Percentiles rank a stretch among this genome's conserved stretches.
Evolutionary conservation across 2,797 vertebrate genomes (phyloP).

Genomic region (Limnodromus scolopaceus): DNA sequence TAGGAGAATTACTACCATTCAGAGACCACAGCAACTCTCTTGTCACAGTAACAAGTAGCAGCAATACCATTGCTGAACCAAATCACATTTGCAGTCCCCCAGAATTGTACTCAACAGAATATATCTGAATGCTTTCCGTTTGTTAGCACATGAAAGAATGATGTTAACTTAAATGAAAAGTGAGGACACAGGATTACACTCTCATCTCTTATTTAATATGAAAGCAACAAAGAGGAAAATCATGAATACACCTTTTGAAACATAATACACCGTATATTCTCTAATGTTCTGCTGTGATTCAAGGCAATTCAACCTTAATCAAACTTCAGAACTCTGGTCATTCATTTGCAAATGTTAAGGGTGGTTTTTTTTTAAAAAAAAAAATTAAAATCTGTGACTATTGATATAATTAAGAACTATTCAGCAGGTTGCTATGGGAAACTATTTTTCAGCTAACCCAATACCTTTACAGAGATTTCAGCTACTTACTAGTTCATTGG

Average conservation of each 20-base stretch:
- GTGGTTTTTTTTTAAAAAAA: not conserved
- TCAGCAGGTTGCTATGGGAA: constrained; percentile 5
- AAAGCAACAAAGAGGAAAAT: constrained; percentile 7
- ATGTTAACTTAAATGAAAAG: constrained; percentile 22
- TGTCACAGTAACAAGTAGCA: constrained; percentile 43
- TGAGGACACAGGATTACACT: not conserved
- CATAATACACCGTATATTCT: not conserved
- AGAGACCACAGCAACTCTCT: not conserved
- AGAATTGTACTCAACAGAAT: constrained; percentile 13
- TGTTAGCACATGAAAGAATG: constrained; percentile 12
- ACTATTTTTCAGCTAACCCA: not conserved
- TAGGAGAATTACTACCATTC: not conserved
- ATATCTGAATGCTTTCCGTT: constrained; percentile 23
- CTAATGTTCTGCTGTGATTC: not conserved
- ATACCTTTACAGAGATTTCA: not conserved
- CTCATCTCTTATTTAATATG: not conserved
- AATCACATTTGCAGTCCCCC: constrained; percentile 26
- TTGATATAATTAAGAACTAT: constrained; percentile 24
- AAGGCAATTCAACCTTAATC: constrained; percentile 8
- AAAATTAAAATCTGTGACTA: not conserved
- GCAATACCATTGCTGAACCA: not conserved
- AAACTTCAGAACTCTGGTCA: not conserved
- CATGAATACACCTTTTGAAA: not conserved
- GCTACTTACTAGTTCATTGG: not conserved
- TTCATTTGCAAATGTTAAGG: constrained; percentile 16